Base-by-base conservation (phyloP, 2,797 vertebrate species). In the Novumbra hubbsi region DNA sequence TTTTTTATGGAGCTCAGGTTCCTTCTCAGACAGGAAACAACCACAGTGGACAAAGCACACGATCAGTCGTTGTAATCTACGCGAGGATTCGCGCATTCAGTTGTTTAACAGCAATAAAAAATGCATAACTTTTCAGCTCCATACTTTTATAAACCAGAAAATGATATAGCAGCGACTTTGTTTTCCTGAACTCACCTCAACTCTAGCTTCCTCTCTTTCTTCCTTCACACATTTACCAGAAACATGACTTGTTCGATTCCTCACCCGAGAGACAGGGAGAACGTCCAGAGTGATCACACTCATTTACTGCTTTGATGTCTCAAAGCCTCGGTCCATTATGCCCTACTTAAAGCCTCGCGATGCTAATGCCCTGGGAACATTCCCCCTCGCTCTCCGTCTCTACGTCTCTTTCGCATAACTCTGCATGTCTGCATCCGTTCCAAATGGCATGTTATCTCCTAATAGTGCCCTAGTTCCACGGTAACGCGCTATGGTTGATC, bases 221-320 rank as follows among this genome's bases (percentile, higher is more conserved):
- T 12, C 41, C 11, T 2, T 87, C 81, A 82, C 83, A 82, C 83
- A 80, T 80, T 82, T 75, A 24, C 73, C 80, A 81, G 76, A 83
- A 75, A 78, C 72, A 84, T 83, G 85, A 89, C 81, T 76, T 77
- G 84, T 87, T 82, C 63, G 77, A 84, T 85, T 81, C 72, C 84
- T 85, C 73, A 69, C 76, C 55, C 88, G 65, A 84, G 83, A 70
- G 85, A 80, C 81, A 80, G 70, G 85, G 87, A 86, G 84, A 81
- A 84, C 81, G 86, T 90, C 89, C 85, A 88, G 79, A 85, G 88
- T 90, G 85, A 92, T 93, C 86, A 89, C 84, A 85, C 91, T 84
- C 87, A 91, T 57, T 57, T 14, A 57, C 88, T 80, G 50, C 81
- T 80, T 77, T 81, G 79, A 87, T 91, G 86, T 89, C 88, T 85